Evolutionary conservation across 2,797 vertebrate genomes (phyloP).

Genomic region (Cephalopachus bancanus): DNA sequence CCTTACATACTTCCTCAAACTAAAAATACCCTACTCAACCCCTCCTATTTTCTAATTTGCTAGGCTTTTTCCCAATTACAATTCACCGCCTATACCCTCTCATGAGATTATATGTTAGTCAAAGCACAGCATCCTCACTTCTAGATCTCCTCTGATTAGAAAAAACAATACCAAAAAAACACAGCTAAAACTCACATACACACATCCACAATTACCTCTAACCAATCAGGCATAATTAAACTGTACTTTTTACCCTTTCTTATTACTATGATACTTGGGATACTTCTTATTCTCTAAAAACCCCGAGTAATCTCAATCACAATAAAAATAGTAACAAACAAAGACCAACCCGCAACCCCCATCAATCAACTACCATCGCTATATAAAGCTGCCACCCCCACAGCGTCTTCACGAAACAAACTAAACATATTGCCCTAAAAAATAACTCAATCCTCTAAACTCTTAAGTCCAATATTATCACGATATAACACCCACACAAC

Average conservation of each 20-base stretch:
- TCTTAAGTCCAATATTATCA: too few relatives aligned
- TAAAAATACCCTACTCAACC: neutral
- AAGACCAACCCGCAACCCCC: rapidly evolving
- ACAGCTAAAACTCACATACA: neutral
- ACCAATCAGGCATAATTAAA: neutral
- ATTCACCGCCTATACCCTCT: neutral
- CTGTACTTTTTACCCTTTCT: neutral
- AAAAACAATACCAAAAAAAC: neutral
- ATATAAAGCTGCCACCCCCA: neutral
- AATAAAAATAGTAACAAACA: neutral
- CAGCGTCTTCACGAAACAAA: neutral
- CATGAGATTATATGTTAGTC: neutral
- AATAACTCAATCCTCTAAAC: neutral
- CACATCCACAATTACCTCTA: neutral
- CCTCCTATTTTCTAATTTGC: neutral
- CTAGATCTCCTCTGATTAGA: slow-evolving; percentile 77
- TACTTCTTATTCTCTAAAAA: too few relatives aligned
- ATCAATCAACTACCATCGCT: neutral
- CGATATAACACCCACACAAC: too few relatives aligned
- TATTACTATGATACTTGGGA: neutral
- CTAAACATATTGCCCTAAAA: neutral
- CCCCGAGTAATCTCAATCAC: rapidly evolving
- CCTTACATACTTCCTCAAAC: neutral
- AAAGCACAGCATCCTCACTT: neutral
- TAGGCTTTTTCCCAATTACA: neutral